Base-by-base conservation (phyloP, 53 echinoderm and acorn worm genomes). In the Echinarachnius parma region DNA sequence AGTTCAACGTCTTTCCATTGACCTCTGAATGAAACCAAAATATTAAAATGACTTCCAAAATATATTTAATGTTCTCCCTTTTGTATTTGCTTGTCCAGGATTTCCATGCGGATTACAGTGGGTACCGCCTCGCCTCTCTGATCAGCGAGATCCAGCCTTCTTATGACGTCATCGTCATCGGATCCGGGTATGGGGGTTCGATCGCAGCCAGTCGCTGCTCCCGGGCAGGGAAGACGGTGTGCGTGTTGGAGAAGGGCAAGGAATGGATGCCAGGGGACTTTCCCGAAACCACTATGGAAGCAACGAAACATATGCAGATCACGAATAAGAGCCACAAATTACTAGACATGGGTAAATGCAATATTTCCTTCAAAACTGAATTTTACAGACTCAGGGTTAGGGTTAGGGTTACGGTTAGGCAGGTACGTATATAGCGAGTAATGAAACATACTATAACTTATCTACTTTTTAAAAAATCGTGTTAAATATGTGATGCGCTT, bases 121-220 rank as follows among this genome's bases (percentile, higher is more conserved):
- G 53, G 37, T 75, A 59, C 24, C 28, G 33, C 27, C 70, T 80
- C 26, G 59, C 80, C 21, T 80, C 80, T 4, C n/a, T 24, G 16
- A 25, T 71, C 1, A 57, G 67, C 48, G 26, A 71, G 0, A 46
- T 80, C 1, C n/a, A 80, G 21, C 59, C 69, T 23, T 48, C 46
- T 24, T 80, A 80, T 71, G 80, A 80, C 71, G 80, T 80, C 61
- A 71, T 80, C 32, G 71, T 80, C 21, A 80, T 80, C 27, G 80
- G 80, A 10, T 60, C 70, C 21, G 80, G 80, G 7, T 80, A 80
- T 26, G 80, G 80, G 7, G 80, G 71, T 14, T 53, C 80, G 2
- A 71, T 80, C 14, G 80, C 71, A 27, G 80, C 80, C 0, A 60
- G 80, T 24, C 58, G 80, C 18, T 66, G 67, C 34, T 15, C 80